A percentile compares a stretch with the other conserved stretches of the same genome.
phyloP scores from a whole-genome alignment of 64 coral and sea anemone species.

The Actinia tenebrosa region DNA sequence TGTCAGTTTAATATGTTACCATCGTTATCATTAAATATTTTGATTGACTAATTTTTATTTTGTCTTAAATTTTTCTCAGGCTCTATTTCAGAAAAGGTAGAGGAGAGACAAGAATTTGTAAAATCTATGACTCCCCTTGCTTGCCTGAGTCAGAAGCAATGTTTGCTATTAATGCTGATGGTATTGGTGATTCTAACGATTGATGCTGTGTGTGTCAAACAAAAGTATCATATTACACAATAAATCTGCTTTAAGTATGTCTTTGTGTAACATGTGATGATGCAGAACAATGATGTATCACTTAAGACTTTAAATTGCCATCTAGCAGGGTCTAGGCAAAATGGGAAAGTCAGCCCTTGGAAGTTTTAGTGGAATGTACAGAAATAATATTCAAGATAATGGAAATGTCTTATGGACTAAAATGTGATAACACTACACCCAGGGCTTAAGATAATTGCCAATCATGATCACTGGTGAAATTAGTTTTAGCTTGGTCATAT shows the following conservation, averaged over 20 bases:
- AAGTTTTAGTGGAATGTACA: no score
- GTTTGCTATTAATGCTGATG: constrained; percentile 99
- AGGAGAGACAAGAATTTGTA: constrained; percentile 97
- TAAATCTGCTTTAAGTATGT: background rate
- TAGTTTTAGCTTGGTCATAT: no score
- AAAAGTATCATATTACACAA: background rate
- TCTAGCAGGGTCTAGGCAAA: no score
- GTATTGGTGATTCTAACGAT: constrained; percentile 94
- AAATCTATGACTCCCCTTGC: constrained; percentile 95
- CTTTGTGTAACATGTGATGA: background rate
- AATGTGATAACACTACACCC: no score
- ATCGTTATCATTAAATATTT: background rate
- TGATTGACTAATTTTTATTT: background rate
- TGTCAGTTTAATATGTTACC: background rate
- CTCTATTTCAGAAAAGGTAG: constrained; percentile 94
- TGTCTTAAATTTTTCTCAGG: constrained; percentile 22
- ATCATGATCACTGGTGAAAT: no score
- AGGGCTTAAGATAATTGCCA: no score
- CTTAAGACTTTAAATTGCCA: background rate
- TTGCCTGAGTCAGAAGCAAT: constrained; percentile 95
- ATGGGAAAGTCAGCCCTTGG: no score
- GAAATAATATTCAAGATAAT: no score
- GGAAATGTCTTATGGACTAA: no score
- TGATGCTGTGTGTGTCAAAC: background rate
- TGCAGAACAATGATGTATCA: background rate